Base-by-base conservation (phyloP, 2,797 vertebrate genomes). In the Dendrocincla fuliginosa region DNA sequence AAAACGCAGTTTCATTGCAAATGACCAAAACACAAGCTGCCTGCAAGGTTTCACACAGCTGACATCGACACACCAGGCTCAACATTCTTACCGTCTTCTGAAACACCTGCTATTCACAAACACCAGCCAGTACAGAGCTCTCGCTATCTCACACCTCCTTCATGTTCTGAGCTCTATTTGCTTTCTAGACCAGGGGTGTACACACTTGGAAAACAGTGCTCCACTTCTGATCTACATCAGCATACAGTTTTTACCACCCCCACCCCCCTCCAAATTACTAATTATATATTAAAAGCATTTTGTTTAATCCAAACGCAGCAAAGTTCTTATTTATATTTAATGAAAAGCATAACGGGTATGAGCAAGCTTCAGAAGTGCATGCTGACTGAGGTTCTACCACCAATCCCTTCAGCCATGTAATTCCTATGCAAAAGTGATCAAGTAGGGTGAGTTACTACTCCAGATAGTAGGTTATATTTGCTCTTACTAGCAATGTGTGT, bases 91-190 rank as follows among this genome's bases (percentile, higher is more conserved):
- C 92, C 32, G 16, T 95, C 93, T 96, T 81, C 25, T 95, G 71
- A 71, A 96, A 95, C 97, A 96, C 95, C 93, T 97, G 84, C 96
- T 87, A 37, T 10, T 76, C 92, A 93, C 93, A 94, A 95, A 91
- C 94, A 77, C 9, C 75, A 74, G 56, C 76, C 78, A 84, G 46
- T 63, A 94, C 83, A 39, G 55, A 93, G 57, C 47, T 91, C 67
- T 61, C 17, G 1, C 47, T 75, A 24, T 76, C 69, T 88, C 59
- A 57, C 81, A 77, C 85, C 55, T 42, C 87, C 89, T 80, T 67
- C 13, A 32, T 57, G 28, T 49, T 76, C 69, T 92, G n/a, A 74
- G 76, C 49, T 93, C 22, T 59, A 39, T 57, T 81, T 92, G 85
- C 91, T 92, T 95, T 78, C 78, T 77, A 96, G 86, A 80, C 35